Conservation (phyloP, 2,113 vertebrate genomes). For the Larimichthys crocea region DNA sequence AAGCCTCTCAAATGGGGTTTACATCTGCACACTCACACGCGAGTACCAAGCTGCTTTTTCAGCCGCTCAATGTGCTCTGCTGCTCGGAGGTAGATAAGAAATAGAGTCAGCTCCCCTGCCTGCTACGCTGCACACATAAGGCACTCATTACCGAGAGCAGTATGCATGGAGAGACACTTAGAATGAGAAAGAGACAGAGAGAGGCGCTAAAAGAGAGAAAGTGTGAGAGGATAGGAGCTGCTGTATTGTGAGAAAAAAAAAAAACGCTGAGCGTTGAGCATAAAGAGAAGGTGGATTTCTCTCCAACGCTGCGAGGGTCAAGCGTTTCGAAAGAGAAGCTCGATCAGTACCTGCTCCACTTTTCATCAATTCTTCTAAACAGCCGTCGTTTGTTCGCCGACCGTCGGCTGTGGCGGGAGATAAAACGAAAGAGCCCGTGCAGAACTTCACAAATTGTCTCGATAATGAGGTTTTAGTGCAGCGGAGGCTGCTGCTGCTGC, state of each 20-base stretch:
- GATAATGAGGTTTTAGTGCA: background rate
- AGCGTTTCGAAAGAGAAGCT: constrained; percentile 50
- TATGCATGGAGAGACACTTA: constrained; percentile 60
- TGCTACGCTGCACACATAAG: constrained; percentile 49
- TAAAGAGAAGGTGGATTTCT: constrained; percentile 46
- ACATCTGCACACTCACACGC: background rate
- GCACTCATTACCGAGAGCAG: constrained; percentile 69
- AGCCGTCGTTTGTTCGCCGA: constrained; percentile 23
- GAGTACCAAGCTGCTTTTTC: constrained; percentile 36
- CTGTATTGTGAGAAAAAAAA: constrained; percentile 25
- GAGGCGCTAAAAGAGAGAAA: constrained; percentile 20
- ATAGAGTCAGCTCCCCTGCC: constrained; percentile 47
- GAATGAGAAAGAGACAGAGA: constrained; percentile 40
- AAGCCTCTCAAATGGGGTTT: constrained; percentile 9
- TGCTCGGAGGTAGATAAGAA: constrained; percentile 77
- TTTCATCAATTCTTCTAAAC: constrained; percentile 49
- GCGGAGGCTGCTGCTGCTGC: background rate
- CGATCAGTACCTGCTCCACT: constrained; percentile 35
- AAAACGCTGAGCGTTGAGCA: constrained; percentile 18
- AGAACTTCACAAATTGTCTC: background rate
- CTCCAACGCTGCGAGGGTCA: constrained; percentile 44
- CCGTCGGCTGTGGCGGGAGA: background rate
- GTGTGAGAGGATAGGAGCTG: constrained; percentile 29
- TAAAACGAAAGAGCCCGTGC: background rate
- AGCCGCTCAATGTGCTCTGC: constrained; percentile 54